Percentiles rank a stretch among this genome's conserved stretches.
phyloP scores from a whole-genome alignment of 2,113 vertebrate genomes.

The Sceloporus undulatus region DNA sequence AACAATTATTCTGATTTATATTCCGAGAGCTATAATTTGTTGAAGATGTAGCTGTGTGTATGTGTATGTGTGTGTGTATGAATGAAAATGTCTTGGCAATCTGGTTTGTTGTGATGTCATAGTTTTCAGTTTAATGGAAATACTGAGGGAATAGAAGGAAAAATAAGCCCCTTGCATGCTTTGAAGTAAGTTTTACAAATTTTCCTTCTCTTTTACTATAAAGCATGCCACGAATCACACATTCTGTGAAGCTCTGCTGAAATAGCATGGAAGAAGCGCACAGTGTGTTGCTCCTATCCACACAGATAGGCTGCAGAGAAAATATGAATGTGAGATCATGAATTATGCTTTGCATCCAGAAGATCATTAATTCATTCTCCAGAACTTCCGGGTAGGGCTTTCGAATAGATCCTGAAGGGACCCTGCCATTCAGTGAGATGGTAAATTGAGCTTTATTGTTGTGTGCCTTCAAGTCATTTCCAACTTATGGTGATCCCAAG shows the following conservation, averaged over 20 bases:
- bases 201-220: slow-evolving; percentile 48
- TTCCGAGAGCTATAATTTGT: slow-evolving; percentile 84
- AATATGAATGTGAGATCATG: not conserved
- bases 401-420: not conserved
- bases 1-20: slow-evolving; percentile 88
- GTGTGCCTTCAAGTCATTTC: too few species aligned
- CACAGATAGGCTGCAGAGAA: too few species aligned
- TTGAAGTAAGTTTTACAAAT: slow-evolving; percentile 64
- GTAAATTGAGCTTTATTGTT: too few species aligned
- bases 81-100: slow-evolving; percentile 81
- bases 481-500: too few species aligned
- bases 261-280: not conserved
- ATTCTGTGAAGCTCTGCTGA: not conserved
- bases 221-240: slow-evolving; percentile 36
- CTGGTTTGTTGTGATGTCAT: slow-evolving; percentile 84
- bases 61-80: slow-evolving; percentile 60
- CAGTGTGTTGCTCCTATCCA: not conserved
- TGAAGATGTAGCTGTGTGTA: slow-evolving; percentile 85
- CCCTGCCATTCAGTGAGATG: not conserved
- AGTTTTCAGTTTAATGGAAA: slow-evolving; percentile 77
- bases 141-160: slow-evolving; percentile 65
- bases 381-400: too few species aligned
- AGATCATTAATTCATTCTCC: not conserved
- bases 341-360: not conserved
- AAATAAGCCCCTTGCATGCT: slow-evolving; percentile 60